Percentiles rank a stretch among this genome's conserved stretches.
Evolutionary conservation across 1,140 invertebrate genomes (phyloP).

Genomic region (Psilanteris sp.): DNA sequence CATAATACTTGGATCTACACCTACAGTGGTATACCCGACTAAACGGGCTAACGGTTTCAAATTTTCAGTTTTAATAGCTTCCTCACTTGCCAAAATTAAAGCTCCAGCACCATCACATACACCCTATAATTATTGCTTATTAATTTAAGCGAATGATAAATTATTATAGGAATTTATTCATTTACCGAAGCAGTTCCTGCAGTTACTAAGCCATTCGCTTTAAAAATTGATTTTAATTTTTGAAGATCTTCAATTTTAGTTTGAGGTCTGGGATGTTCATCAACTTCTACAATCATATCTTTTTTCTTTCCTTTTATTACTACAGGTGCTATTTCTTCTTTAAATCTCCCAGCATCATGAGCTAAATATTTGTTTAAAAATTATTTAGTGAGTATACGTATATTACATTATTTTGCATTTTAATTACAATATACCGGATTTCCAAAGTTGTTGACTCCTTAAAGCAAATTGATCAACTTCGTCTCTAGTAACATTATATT

Average conservation of each 20-base stretch:
- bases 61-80: conserved; percentile 89
- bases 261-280: conserved; percentile 96
- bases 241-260: conserved; percentile 91
- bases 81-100: conserved; percentile 94
- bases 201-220: conserved; percentile 97
- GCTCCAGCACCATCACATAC: conserved; percentile 97
- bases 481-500: conserved; percentile 91
- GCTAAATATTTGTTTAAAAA: conserved; percentile 85
- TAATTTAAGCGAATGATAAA: too few species aligned
- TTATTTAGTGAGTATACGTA: too few species aligned
- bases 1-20: conserved; percentile 93
- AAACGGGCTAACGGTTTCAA: conserved; percentile 89
- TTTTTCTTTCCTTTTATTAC: conserved; percentile 91
- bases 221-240: conserved; percentile 94
- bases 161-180: too few species aligned
- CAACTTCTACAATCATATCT: conserved; percentile 88
- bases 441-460: conserved; percentile 91
- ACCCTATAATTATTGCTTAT: too few species aligned
- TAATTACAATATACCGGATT: conserved; percentile 81
- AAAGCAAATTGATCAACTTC: conserved; percentile 95
- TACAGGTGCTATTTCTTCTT: conserved; percentile 93
- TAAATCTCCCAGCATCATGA: conserved; percentile 92
- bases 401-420: background rate
- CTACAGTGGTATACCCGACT: conserved; percentile 87
- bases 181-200: conserved; percentile 96